Evolutionary conservation across 2,888 invertebrate genomes (phyloP).

Genomic region (Perizoma affinitatum): DNA sequence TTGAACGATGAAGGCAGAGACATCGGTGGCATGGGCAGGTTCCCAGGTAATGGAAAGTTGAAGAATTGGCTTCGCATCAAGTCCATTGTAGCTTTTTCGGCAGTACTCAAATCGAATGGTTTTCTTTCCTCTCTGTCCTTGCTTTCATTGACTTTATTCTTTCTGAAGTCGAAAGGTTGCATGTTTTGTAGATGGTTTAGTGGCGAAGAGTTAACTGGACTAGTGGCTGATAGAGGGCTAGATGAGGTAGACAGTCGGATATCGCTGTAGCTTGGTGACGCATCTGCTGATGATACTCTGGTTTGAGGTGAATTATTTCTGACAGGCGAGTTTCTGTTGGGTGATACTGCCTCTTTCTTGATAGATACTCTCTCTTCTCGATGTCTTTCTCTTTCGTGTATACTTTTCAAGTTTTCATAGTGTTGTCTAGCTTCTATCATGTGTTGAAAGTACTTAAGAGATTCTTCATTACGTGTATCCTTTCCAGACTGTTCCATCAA

Average conservation of each 20-base stretch:
- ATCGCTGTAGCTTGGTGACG: conserved; percentile 68
- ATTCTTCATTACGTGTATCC: conserved; percentile 70
- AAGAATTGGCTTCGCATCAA: conserved; percentile 87
- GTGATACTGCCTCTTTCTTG: conserved; percentile 67
- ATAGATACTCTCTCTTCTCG: conserved; percentile 51
- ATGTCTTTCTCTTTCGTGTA: conserved; percentile 67
- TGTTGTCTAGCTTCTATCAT: conserved; percentile 78
- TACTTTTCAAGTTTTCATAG: conserved; percentile 68
- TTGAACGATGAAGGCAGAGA: conserved; percentile 80
- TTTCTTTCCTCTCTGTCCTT: conserved; percentile 72
- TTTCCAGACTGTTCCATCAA: conserved; percentile 84
- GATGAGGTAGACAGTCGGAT: conserved; percentile 76
- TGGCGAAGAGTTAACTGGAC: conserved; percentile 89
- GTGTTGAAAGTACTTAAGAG: conserved; percentile 74
- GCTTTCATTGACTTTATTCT: conserved; percentile 72
- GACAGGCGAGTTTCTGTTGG: conserved; percentile 63
- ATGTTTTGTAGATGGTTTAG: conserved; percentile 95
- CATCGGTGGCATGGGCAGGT: conserved; percentile 85
- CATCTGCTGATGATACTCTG: conserved; percentile 66
- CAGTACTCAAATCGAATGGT: conserved; percentile 66
- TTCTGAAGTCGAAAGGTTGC: conserved; percentile 97
- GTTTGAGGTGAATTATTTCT: conserved; percentile 60
- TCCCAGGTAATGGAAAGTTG: conserved; percentile 84
- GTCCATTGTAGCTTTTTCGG: conserved; percentile 81
- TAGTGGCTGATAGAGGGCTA: conserved; percentile 78